Percentiles rank a stretch among this genome's conserved stretches.
Evolutionary conservation across 2,113 vertebrate species (phyloP).

Genomic region (Turnix velox): DNA sequence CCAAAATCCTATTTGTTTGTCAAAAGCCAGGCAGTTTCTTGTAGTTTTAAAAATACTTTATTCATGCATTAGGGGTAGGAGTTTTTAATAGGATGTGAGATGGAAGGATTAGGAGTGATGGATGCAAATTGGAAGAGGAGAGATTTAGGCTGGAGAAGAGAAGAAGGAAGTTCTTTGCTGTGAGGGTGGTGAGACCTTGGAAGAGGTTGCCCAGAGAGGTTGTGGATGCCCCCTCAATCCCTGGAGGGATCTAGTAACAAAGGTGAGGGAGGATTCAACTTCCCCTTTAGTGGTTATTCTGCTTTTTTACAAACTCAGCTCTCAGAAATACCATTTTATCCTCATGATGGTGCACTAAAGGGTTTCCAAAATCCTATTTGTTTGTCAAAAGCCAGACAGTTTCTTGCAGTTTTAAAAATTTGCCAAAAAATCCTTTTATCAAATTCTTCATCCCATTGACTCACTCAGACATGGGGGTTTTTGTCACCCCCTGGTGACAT

Average conservation of each 20-base stretch:
- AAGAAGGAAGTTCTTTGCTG: too few species aligned
- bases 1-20: not conserved
- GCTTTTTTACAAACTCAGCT: not conserved
- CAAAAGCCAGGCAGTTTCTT: not conserved
- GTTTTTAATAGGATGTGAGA: too few species aligned
- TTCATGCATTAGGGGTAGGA: too few species aligned
- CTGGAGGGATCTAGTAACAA: too few species aligned
- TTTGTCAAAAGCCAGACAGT: not conserved
- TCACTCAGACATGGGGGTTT: not conserved
- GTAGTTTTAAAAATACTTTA: not conserved
- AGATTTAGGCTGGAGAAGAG: too few species aligned
- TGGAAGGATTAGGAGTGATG: too few species aligned
- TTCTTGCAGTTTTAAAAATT: not conserved
- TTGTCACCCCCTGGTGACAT: accelerated
- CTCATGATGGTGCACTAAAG: not conserved
- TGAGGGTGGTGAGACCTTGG: too few species aligned
- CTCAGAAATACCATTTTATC: not conserved
- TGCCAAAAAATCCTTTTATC: not conserved
- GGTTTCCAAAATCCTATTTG: not conserved
- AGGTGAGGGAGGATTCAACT: not conserved
- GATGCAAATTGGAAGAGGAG: too few species aligned
- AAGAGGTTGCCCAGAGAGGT: too few species aligned
- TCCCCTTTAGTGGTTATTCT: not conserved
- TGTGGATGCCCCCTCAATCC: too few species aligned
- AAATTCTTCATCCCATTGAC: not conserved